Evolutionary conservation across 2,113 vertebrate species (phyloP).

Genomic region (Ptilonorhynchus violaceus): DNA sequence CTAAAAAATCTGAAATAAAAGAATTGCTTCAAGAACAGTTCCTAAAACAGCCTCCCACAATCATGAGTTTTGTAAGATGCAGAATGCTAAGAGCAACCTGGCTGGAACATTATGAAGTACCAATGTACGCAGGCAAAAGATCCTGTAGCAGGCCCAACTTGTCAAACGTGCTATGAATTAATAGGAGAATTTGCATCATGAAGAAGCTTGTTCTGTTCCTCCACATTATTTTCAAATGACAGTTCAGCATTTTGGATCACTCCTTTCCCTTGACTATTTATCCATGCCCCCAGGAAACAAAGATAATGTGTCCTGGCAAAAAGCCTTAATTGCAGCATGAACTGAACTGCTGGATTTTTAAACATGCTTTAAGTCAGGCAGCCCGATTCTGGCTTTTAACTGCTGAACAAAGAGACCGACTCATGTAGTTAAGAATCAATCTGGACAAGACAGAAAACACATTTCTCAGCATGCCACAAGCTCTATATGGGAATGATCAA

Average conservation of each 20-base stretch:
- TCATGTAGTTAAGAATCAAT: background rate
- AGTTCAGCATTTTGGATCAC: background rate
- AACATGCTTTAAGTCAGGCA: background rate
- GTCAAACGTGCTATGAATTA: background rate
- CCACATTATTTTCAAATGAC: background rate
- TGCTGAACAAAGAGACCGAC: background rate
- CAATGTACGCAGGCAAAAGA: fast-evolving
- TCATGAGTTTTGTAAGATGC: background rate
- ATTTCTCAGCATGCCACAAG: background rate
- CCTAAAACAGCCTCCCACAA: background rate
- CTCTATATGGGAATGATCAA: background rate
- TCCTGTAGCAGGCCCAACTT: background rate
- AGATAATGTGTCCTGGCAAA: background rate
- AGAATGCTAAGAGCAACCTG: background rate
- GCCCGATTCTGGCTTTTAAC: background rate
- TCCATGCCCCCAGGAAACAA: background rate
- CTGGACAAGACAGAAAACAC: background rate
- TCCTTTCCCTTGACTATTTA: background rate
- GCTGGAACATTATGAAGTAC: background rate
- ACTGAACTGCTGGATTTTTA: background rate
- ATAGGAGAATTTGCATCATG: background rate
- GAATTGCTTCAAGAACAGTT: background rate
- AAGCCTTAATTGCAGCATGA: background rate
- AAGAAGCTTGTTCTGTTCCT: background rate
- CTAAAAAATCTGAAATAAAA: background rate